Conservation (phyloP, 2,888 invertebrate species). For the Agonopterix alstromeriana region DNA sequence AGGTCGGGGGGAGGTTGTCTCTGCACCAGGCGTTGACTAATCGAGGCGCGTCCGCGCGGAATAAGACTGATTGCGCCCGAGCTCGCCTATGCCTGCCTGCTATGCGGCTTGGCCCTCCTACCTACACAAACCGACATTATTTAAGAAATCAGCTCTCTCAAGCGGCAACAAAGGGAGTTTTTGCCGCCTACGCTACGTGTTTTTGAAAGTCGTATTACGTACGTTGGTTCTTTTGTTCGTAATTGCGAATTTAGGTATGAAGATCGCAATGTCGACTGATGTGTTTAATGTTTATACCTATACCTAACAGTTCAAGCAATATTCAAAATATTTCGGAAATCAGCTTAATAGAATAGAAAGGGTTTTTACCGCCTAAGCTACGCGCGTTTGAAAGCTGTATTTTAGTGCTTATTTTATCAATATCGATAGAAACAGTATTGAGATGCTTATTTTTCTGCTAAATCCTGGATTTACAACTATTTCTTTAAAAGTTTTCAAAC, state of each 20-base stretch:
- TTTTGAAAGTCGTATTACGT: conserved; percentile 47
- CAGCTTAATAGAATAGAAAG: too few species aligned
- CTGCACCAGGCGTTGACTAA: conserved; percentile 75
- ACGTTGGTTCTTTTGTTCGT: conserved; percentile 12
- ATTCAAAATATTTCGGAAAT: too few species aligned
- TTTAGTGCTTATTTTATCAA: too few species aligned
- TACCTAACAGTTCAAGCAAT: too few species aligned
- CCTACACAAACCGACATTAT: conserved; percentile 72
- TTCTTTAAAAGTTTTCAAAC: too few species aligned
- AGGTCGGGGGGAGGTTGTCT: conserved; percentile 64
- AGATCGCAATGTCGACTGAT: too few species aligned
- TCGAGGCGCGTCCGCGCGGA: conserved; percentile 74
- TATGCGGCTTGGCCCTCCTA: conserved; percentile 58
- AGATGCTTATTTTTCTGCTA: too few species aligned
- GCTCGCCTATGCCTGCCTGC: conserved; percentile 68
- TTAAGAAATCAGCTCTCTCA: conserved; percentile 72
- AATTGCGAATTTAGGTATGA: conserved; percentile 5
- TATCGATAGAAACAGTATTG: too few species aligned
- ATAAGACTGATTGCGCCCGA: conserved; percentile 72
- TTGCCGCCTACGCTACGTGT: conserved; percentile 59
- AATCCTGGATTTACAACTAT: too few species aligned
- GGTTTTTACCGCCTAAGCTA: too few species aligned
- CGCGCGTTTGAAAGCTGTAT: too few species aligned
- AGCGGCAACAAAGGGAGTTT: conserved; percentile 70
- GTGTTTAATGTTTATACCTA: too few species aligned